Conservation (phyloP, 2,888 invertebrate species). For the Archips crataeganus region DNA sequence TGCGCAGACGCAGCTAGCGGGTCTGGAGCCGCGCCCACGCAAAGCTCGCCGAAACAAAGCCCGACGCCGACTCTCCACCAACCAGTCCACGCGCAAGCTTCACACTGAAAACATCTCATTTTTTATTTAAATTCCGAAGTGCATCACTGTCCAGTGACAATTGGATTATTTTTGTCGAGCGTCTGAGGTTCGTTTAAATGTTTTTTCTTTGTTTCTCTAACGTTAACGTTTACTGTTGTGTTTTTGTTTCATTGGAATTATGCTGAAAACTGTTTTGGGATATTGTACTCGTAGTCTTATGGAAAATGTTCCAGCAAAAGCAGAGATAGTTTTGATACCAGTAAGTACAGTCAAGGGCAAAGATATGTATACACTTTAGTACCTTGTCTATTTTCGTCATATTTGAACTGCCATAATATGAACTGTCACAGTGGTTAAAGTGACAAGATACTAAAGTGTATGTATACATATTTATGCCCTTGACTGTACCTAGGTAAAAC, state of each 20-base stretch:
- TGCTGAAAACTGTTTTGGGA: background rate
- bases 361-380: too few species aligned
- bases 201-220: background rate
- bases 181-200: slow-evolving; percentile 24
- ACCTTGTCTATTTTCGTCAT: too few species aligned
- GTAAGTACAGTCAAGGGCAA: too few species aligned
- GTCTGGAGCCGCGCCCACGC: slow-evolving; percentile 66
- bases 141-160: slow-evolving; percentile 24
- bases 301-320: background rate
- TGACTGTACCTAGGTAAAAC: too few species aligned
- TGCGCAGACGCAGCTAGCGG: slow-evolving; percentile 31
- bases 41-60: slow-evolving; percentile 74
- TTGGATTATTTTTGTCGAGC: slow-evolving; percentile 31
- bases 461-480: too few species aligned
- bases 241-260: background rate
- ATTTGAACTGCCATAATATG: too few species aligned
- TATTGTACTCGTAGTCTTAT: background rate
- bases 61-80: slow-evolving; percentile 55
- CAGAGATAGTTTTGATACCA: background rate
- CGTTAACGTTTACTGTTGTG: background rate
- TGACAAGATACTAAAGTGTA: too few species aligned
- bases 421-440: too few species aligned
- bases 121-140: slow-evolving; percentile 25
- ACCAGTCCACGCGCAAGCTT: slow-evolving; percentile 77
- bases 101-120: slow-evolving; percentile 65